These are phyloP conservation scores for Periphyllus acericola DNA, from an alignment of 2,888 invertebrate genomes.

Conservation along the genomic window DNA sequence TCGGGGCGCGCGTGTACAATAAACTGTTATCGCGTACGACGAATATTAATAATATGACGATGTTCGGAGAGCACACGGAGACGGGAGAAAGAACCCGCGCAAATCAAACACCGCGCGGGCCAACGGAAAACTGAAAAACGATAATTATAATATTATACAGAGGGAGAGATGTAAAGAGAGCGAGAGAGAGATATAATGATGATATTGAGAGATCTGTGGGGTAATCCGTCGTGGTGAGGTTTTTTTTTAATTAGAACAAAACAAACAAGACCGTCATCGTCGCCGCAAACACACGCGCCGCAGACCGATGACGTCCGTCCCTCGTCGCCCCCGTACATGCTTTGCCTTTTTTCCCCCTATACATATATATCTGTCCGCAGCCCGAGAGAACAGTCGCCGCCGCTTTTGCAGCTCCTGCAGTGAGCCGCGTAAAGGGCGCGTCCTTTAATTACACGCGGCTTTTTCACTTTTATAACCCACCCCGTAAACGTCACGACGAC, in stretches of 20 bases:
- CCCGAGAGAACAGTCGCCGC: not conserved
- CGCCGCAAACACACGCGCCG: not conserved
- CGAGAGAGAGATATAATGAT: too few relatives aligned
- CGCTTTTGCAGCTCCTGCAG: not conserved
- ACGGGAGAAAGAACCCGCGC: not conserved
- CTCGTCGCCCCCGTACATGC: not conserved
- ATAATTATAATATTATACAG: not conserved
- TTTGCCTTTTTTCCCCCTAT: not conserved
- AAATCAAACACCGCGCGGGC: not conserved
- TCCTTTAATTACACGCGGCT: constrained; percentile 50
- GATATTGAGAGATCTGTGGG: too few relatives aligned
- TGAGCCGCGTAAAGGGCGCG: not conserved
- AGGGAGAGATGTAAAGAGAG: not conserved
- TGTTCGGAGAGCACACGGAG: not conserved
- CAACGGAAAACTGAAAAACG: not conserved
- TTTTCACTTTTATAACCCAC: constrained; percentile 22
- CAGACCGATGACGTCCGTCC: not conserved
- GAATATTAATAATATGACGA: not conserved
- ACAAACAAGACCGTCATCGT: constrained; percentile 14
- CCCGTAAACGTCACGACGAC: not conserved
- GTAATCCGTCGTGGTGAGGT: not conserved
- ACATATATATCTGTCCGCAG: not conserved
- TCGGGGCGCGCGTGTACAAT: not conserved
- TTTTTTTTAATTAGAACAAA: constrained; percentile 49
- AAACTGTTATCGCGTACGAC: not conserved